Conservation (phyloP, 2,113 vertebrate species). For the Neolamprologus fasciatus region DNA sequence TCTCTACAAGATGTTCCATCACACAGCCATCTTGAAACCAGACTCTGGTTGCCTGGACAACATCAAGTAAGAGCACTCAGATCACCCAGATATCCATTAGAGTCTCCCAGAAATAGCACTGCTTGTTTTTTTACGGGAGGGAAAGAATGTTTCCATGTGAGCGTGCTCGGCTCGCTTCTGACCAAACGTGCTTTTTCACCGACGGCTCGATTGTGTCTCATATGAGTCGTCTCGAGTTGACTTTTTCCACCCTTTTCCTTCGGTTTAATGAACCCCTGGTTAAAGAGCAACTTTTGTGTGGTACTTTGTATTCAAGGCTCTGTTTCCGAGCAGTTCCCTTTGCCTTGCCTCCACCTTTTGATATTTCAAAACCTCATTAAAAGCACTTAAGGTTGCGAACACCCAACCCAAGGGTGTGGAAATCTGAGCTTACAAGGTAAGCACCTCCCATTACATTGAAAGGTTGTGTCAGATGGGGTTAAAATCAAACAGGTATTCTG, state of each 20-base stretch:
- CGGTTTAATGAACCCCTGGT: background rate
- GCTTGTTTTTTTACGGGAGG: background rate
- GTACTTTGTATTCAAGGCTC: background rate
- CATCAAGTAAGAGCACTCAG: slow-evolving; percentile 87
- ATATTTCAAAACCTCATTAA: slow-evolving; percentile 38
- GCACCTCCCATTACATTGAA: slow-evolving; percentile 25
- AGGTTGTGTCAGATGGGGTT: slow-evolving; percentile 45
- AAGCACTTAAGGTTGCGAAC: slow-evolving; percentile 27
- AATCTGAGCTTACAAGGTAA: slow-evolving; percentile 1
- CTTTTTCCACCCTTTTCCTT: background rate
- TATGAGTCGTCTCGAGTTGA: background rate
- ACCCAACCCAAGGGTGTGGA: background rate
- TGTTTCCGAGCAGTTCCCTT: background rate
- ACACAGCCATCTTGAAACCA: slow-evolving; percentile 96
- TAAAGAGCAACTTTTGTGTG: background rate
- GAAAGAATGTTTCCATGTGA: background rate
- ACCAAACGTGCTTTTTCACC: background rate
- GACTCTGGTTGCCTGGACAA: slow-evolving; percentile 99
- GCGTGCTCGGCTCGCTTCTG: background rate
- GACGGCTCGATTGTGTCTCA: background rate
- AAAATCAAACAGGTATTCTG: slow-evolving; percentile 32
- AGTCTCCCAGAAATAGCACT: slow-evolving; percentile 28
- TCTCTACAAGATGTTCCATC: slow-evolving; percentile 99
- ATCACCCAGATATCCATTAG: slow-evolving; percentile 19
- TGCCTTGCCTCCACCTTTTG: slow-evolving; percentile 5